These are phyloP conservation scores for Neoniphon sammara DNA, from an alignment of 2,797 vertebrate species.

Conservation along the genomic window DNA sequence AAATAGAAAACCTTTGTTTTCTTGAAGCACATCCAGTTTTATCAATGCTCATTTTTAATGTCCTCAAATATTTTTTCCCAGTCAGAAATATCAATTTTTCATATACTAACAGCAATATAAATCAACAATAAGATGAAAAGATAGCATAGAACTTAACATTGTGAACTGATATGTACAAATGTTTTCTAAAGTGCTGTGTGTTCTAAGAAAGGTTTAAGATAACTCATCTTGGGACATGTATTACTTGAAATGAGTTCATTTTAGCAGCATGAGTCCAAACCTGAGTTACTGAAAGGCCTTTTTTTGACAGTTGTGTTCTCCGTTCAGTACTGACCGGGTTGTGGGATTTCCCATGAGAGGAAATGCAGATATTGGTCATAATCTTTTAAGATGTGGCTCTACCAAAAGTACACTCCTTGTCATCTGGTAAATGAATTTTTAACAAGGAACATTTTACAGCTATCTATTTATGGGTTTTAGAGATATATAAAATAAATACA, in stretches of 20 bases:
- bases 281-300: constrained; percentile 2
- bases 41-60: too few species aligned
- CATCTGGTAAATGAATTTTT: constrained; percentile 61
- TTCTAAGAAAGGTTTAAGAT: constrained; percentile 12
- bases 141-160: not conserved
- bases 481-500: constrained; percentile 64
- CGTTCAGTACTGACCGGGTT: not conserved
- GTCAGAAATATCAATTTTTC: constrained; percentile 3
- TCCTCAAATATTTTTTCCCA: not conserved
- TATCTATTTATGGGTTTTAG: constrained; percentile 73
- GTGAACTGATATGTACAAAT: not conserved
- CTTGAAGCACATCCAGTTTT: too few species aligned
- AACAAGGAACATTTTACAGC: constrained; percentile 61
- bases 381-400: constrained; percentile 30
- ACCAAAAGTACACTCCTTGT: constrained; percentile 23
- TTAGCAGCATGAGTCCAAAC: not conserved
- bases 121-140: constrained; percentile 14
- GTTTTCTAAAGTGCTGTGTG: constrained; percentile 1
- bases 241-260: not conserved
- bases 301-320: not conserved
- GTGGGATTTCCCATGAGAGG: constrained; percentile 11
- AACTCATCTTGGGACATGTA: not conserved
- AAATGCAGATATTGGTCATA: constrained; percentile 9
- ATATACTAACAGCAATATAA: constrained; percentile 3
- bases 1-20: too few species aligned